Evolutionary conservation across 2,888 invertebrate species (phyloP).

Genomic region (Linyphia triangularis): DNA sequence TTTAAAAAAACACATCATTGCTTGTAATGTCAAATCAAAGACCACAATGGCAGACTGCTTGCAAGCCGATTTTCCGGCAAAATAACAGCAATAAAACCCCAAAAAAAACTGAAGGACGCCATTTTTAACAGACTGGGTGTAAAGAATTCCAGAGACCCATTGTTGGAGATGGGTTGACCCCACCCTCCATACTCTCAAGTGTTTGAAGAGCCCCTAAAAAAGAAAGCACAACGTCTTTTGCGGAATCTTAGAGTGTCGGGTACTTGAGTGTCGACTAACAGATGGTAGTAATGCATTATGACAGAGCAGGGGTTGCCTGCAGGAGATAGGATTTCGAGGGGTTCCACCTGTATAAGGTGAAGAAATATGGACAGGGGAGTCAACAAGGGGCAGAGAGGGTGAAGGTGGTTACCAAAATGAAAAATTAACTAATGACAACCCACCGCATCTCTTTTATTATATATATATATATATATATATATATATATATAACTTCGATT

Average conservation of each 20-base stretch:
- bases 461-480: too few species aligned
- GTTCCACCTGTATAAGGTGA: conserved; percentile 54
- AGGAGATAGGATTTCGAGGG: conserved; percentile 34
- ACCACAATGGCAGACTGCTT: not conserved
- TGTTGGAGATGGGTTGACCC: conserved; percentile 67
- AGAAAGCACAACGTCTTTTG: conserved; percentile 46
- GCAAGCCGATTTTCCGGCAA: conserved; percentile 1
- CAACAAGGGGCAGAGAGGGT: not conserved
- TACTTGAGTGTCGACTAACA: conserved; percentile 61
- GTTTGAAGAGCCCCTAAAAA: conserved; percentile 56
- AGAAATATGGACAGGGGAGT: conserved; percentile 1
- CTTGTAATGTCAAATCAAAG: conserved; percentile 48
- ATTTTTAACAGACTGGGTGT: conserved; percentile 36
- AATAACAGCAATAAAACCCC: not conserved
- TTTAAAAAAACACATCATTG: conserved; percentile 6
- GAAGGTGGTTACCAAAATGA: not conserved
- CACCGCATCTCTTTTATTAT: too few species aligned
- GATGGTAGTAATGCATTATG: conserved; percentile 68
- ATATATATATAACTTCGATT: too few species aligned
- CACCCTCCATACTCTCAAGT: conserved; percentile 46
- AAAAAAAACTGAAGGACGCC: conserved; percentile 7
- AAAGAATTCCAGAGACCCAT: conserved; percentile 47
- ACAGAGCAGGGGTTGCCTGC: conserved; percentile 38
- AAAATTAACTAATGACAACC: too few species aligned
- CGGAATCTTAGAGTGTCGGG: conserved; percentile 41